Conservation (phyloP, 1,140 invertebrate species). For the Leptoteleia sp. region DNA sequence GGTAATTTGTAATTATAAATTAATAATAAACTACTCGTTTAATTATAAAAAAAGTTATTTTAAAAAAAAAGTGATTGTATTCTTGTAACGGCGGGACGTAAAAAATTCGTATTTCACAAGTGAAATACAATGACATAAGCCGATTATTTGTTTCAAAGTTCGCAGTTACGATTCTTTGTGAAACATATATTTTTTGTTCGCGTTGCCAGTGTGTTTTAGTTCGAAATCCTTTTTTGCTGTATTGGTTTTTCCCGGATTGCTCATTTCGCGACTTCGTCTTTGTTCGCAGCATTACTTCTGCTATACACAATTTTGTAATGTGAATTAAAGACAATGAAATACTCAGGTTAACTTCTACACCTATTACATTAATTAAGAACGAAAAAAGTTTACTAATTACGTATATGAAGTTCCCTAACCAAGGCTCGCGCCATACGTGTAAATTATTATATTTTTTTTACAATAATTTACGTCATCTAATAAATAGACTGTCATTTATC, state of each 20-base stretch:
- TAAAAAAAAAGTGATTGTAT: conserved; percentile 9
- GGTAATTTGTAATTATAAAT: no score
- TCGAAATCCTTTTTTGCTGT: background rate
- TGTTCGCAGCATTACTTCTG: conserved; percentile 1
- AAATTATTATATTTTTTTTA: no score
- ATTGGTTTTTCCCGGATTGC: conserved; percentile 10
- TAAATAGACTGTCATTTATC: no score
- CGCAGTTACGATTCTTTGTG: conserved; percentile 9
- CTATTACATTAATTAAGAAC: no score
- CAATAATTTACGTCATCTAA: no score
- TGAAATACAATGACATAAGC: conserved; percentile 14
- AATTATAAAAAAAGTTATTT: no score
- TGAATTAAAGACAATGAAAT: no score
- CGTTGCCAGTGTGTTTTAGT: conserved; percentile 1
- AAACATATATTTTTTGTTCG: conserved; percentile 13
- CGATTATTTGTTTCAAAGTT: conserved; percentile 23
- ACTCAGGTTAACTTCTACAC: no score
- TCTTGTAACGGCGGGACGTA: conserved; percentile 3
- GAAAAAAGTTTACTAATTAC: no score
- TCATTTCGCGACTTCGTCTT: conserved; percentile 26
- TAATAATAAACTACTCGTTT: no score
- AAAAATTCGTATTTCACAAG: background rate
- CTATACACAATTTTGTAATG: background rate
- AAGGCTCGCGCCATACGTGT: no score
- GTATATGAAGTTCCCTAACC: no score